Base-by-base conservation (phyloP, 2,113 vertebrate genomes). In the Anguilla rostrata region DNA sequence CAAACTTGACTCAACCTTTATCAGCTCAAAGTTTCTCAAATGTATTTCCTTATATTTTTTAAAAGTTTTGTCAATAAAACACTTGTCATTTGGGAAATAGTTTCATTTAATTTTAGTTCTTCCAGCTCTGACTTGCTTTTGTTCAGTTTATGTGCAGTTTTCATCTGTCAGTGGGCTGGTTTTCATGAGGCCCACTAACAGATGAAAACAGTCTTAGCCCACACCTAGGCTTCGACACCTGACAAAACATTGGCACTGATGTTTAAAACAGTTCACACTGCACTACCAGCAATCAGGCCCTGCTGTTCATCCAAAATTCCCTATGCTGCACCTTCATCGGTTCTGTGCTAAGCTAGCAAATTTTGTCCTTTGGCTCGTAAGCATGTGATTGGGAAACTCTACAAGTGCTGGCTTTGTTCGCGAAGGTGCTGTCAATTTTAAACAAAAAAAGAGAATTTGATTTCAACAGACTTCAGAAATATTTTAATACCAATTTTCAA, bases 201-300 rank as follows among this genome's bases (percentile, higher is more conserved):
- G 34, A 34, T 34, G 34, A 34, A 34, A 34, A 34, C 34, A 53
- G 7, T 92, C 90, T 92, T 87, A 87, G 89, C 84, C 87, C 49
- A 53, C 4, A 78, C 20, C 78, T 46, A 88, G 87, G 88, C 89
- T 89, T 84, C 84, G 85, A 90, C 94, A 96, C 92, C 94, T 95
- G 94, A 92, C 90, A 91, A 94, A 94, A 95, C 90, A 95, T 87
- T 87, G 88, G 85, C 88, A 92, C 5, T 22, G 57, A n/a, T 83
- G 79, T 85, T 88, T 89, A 85, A 87, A 88, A 88, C 1, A 39
- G 49, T 53, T 87, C 92, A 91, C 88, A 85, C 40, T 80, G 87
- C 91, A 87, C 88, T 89, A 90, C 78, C 88, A 90, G 87, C 22
- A 88, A 91, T 40, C 16, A 11, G 18, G 75, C 39, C 71, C 86